Base-by-base conservation (phyloP, 2,888 invertebrate genomes). In the Pycnomerus fuliginosus region DNA sequence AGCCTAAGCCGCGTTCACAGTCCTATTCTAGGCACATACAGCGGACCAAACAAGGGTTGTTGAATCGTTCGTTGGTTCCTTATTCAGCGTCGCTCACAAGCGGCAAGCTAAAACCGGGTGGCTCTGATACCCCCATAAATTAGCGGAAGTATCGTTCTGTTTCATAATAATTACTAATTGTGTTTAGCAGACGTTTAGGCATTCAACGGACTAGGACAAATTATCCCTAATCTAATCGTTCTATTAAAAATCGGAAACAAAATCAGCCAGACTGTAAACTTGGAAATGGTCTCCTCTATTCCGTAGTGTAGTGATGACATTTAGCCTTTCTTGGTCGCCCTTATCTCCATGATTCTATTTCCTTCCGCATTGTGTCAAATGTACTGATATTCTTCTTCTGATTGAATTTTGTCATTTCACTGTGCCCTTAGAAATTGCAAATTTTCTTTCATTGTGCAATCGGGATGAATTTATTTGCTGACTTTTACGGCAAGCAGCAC, bases 1-100 rank as follows among this genome's bases (percentile, higher is more conserved):
- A 68, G 56, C 50, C 48, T 64, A 59, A 64, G 64, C 63, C 58
- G 60, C 58, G 62, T 63, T 62, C 60, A 55, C 57, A 54, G 55
- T 56, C 44, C 59, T 55, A 58, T 62, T 55, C 59, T 50, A 49
- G 50, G 50, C 43, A 38, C 42, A 46, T 24, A 34, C 37, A 38
- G 41, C 41, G 45, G 35, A 14, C 39, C 31, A 16, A 31, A 15
- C 31, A 5, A 31, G 31, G n/a, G n/a, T n/a, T n/a, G n/a, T n/a
- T n/a, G n/a, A n/a, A n/a, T n/a, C n/a, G n/a, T n/a, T n/a, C n/a
- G n/a, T n/a, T n/a, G n/a, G n/a, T n/a, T n/a, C n/a, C n/a, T n/a
- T n/a, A n/a, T n/a, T n/a, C n/a, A n/a, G n/a, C n/a, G n/a, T n/a
- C n/a, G n/a, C n/a, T n/a, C n/a, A n/a, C n/a, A n/a, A n/a, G n/a